Evolutionary conservation across 2,113 vertebrate genomes (phyloP).

Genomic region (Perca fluviatilis): DNA sequence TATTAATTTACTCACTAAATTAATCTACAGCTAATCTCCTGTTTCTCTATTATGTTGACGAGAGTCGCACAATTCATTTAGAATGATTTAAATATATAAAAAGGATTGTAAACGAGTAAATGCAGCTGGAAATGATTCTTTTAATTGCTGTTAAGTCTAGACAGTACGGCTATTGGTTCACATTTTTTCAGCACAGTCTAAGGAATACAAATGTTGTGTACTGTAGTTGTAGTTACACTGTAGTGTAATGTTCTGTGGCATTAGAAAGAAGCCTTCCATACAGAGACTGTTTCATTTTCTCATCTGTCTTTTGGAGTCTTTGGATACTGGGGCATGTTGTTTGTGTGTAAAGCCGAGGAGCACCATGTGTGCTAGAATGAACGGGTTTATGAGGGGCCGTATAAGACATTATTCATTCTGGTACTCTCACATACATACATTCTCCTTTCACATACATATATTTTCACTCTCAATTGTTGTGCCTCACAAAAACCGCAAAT

Average conservation of each 20-base stretch:
- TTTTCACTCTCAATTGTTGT: conserved; percentile 62
- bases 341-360: conserved; percentile 68
- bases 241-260: background rate
- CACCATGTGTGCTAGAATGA: conserved; percentile 57
- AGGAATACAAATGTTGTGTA: conserved; percentile 37
- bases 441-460: too few relatives aligned
- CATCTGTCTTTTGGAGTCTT: conserved; percentile 52
- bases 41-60: conserved; percentile 57
- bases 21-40: conserved; percentile 62
- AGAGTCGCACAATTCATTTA: conserved; percentile 69
- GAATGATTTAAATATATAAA: conserved; percentile 53
- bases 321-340: conserved; percentile 55
- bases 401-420: too few relatives aligned
- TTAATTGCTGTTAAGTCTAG: conserved; percentile 55
- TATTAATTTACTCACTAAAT: conserved; percentile 70
- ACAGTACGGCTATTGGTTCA: conserved; percentile 26
- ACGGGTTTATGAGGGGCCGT: conserved; percentile 72
- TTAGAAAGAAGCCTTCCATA: conserved; percentile 35
- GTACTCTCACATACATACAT: too few relatives aligned
- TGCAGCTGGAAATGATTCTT: conserved; percentile 37
- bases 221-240: too few relatives aligned
- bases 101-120: conserved; percentile 41
- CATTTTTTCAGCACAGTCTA: conserved; percentile 21
- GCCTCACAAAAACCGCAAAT: conserved; percentile 72
- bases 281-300: conserved; percentile 62